phyloP scores from a whole-genome alignment of 2,888 invertebrate genomes.

The Hemithea aestivaria region DNA sequence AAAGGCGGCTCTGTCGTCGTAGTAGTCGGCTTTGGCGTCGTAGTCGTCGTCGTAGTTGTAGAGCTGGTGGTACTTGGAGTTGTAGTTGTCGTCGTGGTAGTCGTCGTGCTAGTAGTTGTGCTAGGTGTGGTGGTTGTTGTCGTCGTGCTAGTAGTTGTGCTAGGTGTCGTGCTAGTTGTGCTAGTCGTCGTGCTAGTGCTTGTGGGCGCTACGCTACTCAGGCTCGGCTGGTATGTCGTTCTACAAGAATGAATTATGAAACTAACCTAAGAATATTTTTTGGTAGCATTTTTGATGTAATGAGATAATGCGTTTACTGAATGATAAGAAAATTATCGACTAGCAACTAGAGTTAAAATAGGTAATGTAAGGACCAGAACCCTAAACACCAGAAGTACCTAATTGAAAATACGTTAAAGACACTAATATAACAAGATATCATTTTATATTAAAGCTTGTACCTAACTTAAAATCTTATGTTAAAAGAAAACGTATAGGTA shows the following conservation, averaged over 20 bases:
- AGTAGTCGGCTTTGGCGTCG: constrained; percentile 57
- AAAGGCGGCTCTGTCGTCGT: constrained; percentile 46
- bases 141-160: constrained; percentile 50
- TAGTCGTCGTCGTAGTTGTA: constrained; percentile 60
- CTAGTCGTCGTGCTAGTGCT: constrained; percentile 50
- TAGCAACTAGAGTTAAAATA: too few species aligned
- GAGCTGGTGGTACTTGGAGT: constrained; percentile 53
- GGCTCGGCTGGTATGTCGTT: constrained; percentile 42
- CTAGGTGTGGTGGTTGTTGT: constrained; percentile 49
- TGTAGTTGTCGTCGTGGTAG: constrained; percentile 51
- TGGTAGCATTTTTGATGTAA: too few species aligned
- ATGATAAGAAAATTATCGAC: too few species aligned
- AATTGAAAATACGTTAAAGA: too few species aligned
- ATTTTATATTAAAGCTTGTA: too few species aligned
- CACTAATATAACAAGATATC: too few species aligned
- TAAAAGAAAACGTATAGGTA: too few species aligned
- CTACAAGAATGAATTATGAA: constrained; percentile 38
- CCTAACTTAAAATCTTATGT: too few species aligned
- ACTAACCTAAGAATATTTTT: constrained; percentile 6
- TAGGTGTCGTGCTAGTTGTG: constrained; percentile 46
- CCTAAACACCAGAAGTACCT: too few species aligned
- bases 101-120: constrained; percentile 45
- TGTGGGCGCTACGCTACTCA: constrained; percentile 49
- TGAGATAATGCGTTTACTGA: too few species aligned
- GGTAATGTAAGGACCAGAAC: too few species aligned